Evolutionary conservation across 2,797 vertebrate genomes (phyloP).

Genomic region (Gorsachius magnificus): DNA sequence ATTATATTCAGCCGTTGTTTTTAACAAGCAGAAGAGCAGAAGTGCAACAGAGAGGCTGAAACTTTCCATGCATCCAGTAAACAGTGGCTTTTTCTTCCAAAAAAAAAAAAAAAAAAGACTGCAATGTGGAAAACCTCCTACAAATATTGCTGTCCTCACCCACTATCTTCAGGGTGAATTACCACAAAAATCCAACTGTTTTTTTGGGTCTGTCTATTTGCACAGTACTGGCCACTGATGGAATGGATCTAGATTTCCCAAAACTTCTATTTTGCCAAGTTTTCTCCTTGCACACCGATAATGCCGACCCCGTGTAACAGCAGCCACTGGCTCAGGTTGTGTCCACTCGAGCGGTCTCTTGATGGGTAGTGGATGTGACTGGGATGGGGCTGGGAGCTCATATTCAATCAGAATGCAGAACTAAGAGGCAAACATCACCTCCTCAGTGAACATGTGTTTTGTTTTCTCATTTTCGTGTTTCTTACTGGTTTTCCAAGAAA

Average conservation of each 20-base stretch:
- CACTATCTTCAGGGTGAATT: background rate
- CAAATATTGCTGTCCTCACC: background rate
- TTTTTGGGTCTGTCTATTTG: background rate
- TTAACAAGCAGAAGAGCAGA: background rate
- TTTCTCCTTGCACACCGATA: background rate
- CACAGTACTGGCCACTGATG: background rate
- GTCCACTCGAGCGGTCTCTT: background rate
- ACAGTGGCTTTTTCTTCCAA: background rate
- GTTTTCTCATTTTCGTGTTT: slow-evolving; percentile 80
- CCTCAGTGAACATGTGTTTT: slow-evolving; percentile 79
- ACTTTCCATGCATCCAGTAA: background rate
- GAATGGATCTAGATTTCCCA: background rate
- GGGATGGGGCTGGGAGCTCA: slow-evolving; percentile 58
- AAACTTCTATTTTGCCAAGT: background rate
- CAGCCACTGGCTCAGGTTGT: background rate
- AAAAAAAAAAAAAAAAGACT: background rate
- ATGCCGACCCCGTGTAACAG: background rate
- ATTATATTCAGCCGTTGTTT: background rate
- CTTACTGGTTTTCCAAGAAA: slow-evolving; percentile 85
- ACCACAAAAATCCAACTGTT: background rate
- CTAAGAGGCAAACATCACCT: slow-evolving; percentile 73
- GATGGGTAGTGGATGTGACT: background rate
- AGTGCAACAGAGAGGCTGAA: background rate
- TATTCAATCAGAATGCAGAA: slow-evolving; percentile 97
- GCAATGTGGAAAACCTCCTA: background rate